phyloP scores from a whole-genome alignment of 1,140 invertebrate genomes.

The Drosophila arizonae region DNA sequence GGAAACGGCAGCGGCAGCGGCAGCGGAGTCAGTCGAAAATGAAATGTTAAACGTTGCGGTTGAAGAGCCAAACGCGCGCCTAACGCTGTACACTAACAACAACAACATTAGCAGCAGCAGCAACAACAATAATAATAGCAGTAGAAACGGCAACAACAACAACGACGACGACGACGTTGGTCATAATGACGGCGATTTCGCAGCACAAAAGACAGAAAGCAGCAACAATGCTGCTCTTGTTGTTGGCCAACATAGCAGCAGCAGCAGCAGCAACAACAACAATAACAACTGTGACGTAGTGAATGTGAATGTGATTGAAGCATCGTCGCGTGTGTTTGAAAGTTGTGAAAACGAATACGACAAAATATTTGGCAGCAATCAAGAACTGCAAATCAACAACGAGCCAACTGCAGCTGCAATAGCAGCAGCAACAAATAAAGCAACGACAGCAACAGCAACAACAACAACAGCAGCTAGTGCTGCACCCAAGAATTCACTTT shows the following conservation, averaged over 20 bases:
- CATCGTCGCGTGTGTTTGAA: conserved; percentile 61
- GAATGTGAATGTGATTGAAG: conserved; percentile 35
- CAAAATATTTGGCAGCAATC: conserved; percentile 65
- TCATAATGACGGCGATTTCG: conserved; percentile 70
- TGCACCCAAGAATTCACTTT: conserved; percentile 74
- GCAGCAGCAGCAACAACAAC: conserved; percentile 23
- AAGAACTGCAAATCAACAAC: conserved; percentile 36
- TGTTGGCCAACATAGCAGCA: conserved; percentile 44
- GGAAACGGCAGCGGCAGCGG: conserved; percentile 28
- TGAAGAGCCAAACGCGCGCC: conserved; percentile 71
- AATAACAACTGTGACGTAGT: conserved; percentile 61
- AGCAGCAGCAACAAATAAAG: neutral
- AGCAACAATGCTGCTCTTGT: conserved; percentile 34
- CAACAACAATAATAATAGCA: conserved; percentile 11
- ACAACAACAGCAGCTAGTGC: conserved; percentile 19
- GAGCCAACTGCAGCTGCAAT: neutral
- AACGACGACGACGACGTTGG: conserved; percentile 45
- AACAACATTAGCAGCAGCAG: conserved; percentile 3
- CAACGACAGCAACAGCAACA: neutral
- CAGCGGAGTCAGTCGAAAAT: conserved; percentile 74
- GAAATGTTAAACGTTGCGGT: conserved; percentile 81
- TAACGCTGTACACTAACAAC: conserved; percentile 39
- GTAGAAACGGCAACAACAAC: conserved; percentile 23
- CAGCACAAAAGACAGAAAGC: conserved; percentile 70
- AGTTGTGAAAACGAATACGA: conserved; percentile 83